Base-by-base conservation (phyloP, 2,113 vertebrate genomes). In the Calidris pygmaea region DNA sequence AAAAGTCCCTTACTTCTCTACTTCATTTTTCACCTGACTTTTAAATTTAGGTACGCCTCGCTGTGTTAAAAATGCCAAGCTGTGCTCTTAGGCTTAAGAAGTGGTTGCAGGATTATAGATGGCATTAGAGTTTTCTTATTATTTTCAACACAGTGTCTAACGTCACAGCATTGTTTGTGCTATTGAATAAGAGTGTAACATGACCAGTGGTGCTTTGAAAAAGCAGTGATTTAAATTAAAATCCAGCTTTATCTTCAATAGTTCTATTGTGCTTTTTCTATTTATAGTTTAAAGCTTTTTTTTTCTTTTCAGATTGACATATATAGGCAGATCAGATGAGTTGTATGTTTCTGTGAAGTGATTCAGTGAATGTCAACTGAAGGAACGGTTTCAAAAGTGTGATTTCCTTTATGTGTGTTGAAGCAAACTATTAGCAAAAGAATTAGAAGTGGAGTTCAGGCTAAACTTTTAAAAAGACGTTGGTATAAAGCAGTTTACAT, bases 171-270 rank as follows among this genome's bases (percentile, higher is more conserved):
- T 87, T 91, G 76, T 87, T 87, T 55, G 30, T 85, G 43, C 52
- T 91, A 5, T 65, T 92, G 85, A 90, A 67, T 91, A 62, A 89
- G 53, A 66, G 27, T 65, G n/a, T 78, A 82, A 85, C 0, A 10
- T 70, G 71, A 89, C 78, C 56, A 85, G 39, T 0, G 0, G 22
- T 83, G 34, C 35, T 92, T 95, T 80, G 55, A 58, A 74, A 90
- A 84, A 37, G 32, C 29, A 93, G 81, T 67, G 43, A 81, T 23
- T 86, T 47, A 91, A 71, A 93, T 93, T 24, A 89, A 93, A 95
- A 92, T 87, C 47, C 62, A 59, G n/a, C 67, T 90, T 94, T 87
- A 77, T 94, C 67, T 88, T 93, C 43, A 63, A 29, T 70, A 74
- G n/a, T 34, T 76, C 53, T 70, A 22, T 68, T 68, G 62, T 94